A percentile compares a stretch with the other conserved stretches of the same genome.
Evolutionary conservation across 2,113 vertebrate species (phyloP).

Genomic region (Rutilus rutilus): DNA sequence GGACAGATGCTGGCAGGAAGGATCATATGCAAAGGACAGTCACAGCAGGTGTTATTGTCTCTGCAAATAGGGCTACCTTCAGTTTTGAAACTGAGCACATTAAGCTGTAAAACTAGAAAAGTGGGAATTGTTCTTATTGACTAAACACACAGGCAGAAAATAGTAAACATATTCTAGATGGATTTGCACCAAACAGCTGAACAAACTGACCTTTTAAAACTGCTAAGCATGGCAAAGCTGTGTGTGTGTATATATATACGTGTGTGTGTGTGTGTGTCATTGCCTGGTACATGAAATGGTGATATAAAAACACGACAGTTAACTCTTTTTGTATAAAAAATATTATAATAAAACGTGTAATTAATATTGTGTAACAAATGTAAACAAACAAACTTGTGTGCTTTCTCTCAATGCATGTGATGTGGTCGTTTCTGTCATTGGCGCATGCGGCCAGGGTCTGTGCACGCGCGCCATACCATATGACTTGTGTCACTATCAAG

Average conservation of each 20-base stretch:
- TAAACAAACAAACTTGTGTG: background rate
- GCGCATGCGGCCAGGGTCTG: background rate
- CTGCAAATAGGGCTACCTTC: slow-evolving; percentile 21
- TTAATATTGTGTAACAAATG: background rate
- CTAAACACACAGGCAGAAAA: background rate
- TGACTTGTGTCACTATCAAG: slow-evolving; percentile 16
- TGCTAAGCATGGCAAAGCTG: no score
- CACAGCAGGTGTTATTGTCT: slow-evolving; percentile 38
- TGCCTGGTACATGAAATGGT: no score
- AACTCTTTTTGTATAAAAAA: no score
- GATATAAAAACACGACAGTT: no score
- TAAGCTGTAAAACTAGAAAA: slow-evolving; percentile 20
- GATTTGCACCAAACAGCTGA: background rate
- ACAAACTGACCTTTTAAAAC: no score
- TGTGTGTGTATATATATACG: no score
- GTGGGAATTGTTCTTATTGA: slow-evolving; percentile 26
- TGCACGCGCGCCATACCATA: background rate
- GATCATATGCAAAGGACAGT: background rate
- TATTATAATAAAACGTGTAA: background rate
- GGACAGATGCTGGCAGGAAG: slow-evolving; percentile 8
- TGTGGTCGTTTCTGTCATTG: background rate
- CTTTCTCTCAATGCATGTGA: background rate
- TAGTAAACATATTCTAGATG: background rate
- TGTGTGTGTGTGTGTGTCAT: no score
- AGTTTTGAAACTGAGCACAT: slow-evolving; percentile 3